These are phyloP conservation scores for Clytia hemisphaerica DNA, from an alignment of 30 jellyfish, hydroid and myxozoan genomes.

Conservation along the genomic window DNA sequence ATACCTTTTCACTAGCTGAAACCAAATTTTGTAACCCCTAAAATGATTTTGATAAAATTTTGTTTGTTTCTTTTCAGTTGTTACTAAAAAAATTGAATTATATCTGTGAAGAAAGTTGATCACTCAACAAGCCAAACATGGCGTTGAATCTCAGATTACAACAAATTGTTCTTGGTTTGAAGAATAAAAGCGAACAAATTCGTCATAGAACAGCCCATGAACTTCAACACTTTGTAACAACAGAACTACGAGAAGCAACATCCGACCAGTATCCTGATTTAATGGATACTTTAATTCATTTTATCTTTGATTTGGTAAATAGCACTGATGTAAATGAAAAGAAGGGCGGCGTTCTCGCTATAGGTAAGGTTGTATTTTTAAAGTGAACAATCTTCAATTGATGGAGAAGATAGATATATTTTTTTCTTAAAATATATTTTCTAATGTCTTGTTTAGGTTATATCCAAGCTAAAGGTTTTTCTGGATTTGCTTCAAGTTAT, in stretches of 20 bases:
- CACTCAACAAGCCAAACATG: background rate
- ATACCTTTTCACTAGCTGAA: background rate
- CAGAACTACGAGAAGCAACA: conserved; percentile 87
- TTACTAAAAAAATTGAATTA: background rate
- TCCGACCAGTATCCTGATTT: conserved; percentile 61
- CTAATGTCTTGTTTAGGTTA: too few relatives aligned
- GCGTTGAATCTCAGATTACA: conserved; percentile 78
- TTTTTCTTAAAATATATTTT: too few relatives aligned
- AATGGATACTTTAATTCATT: conserved; percentile 75
- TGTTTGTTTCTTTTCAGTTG: background rate
- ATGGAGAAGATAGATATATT: too few relatives aligned
- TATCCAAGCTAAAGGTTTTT: too few relatives aligned
- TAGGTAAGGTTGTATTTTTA: conserved; percentile 48
- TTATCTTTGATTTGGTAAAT: conserved; percentile 62
- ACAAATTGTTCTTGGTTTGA: conserved; percentile 63
- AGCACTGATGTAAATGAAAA: conserved; percentile 81
- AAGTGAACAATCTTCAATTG: too few relatives aligned
- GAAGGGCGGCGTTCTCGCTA: conserved; percentile 86
- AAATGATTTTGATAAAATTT: background rate
- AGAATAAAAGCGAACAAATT: conserved; percentile 60
- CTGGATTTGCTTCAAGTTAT: too few relatives aligned
- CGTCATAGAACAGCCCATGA: conserved; percentile 67
- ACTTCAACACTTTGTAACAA: conserved; percentile 78
- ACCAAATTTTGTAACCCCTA: background rate
- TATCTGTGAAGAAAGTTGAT: background rate